Conservation (phyloP, 2,113 vertebrate genomes). For the Chloroceryle aenea region DNA sequence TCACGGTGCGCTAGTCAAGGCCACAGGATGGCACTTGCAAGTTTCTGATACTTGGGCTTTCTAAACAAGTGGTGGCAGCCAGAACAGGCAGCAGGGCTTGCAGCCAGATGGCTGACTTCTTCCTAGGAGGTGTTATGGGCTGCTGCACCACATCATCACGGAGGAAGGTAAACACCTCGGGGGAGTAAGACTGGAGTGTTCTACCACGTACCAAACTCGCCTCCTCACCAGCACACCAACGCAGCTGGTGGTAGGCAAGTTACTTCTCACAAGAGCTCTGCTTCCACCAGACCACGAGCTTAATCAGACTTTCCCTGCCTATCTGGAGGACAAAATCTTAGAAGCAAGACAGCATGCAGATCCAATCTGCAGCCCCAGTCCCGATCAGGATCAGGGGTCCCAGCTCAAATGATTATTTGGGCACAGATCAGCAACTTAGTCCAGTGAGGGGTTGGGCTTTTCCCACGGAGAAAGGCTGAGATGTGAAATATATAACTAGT, state of each 20-base stretch:
- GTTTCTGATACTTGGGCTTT: neutral
- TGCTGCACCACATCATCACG: neutral
- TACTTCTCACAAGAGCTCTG: neutral
- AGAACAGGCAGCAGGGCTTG: neutral
- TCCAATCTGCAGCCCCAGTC: neutral
- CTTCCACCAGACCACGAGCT: neutral
- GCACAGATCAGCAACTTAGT: neutral
- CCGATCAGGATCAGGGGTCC: neutral
- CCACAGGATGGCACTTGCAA: accelerated
- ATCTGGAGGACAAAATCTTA: neutral
- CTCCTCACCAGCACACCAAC: neutral
- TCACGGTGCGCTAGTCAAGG: neutral
- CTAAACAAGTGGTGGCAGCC: neutral
- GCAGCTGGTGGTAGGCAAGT: neutral
- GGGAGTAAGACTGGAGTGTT: neutral
- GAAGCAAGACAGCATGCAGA: neutral
- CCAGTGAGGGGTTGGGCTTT: neutral
- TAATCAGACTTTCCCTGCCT: neutral
- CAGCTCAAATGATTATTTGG: neutral
- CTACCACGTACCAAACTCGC: neutral
- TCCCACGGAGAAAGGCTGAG: neutral
- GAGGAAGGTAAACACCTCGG: neutral
- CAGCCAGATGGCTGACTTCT: neutral
- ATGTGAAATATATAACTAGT: neutral
- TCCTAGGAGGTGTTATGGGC: neutral